Base-by-base conservation (phyloP, 2,797 vertebrate species). In the Hephaestus fuliginosus region DNA sequence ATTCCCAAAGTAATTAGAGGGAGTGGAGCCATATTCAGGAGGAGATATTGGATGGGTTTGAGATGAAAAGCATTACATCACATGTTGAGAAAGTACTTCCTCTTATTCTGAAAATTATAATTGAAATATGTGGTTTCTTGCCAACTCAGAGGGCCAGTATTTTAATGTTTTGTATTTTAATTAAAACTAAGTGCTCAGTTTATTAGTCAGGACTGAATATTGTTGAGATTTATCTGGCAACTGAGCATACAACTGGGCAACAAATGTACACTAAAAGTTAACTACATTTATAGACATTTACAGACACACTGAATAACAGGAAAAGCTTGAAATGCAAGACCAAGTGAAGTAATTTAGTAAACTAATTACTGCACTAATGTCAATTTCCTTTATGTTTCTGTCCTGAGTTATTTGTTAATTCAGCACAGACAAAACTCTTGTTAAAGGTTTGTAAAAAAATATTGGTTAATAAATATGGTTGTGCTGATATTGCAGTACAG, bases 11-110 rank as follows among this genome's bases (percentile, higher is more conserved):
- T 66, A 67, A 77, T 79, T 43, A 57, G 49, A 51, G 28, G 25
- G 55, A 74, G 49, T 15, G 28, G 25, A 76, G 76, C 66, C 62
- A 14, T 8, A 14, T 28, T 33, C 7, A 14, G 7, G 22, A 22
- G 33, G 44, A 69, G 49, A 41, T 18, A 25, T 0, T 17, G 52
- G 39, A 67, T 41, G 28, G 65, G 46, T 46, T 15, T n/a, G 62
- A 60, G 57, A 70, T 41, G 15, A 66, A 82, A 70, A 70, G 48
- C 78, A 78, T 84, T 70, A 75, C 73, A 33, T 80, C 66, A 63
- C 22, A 22, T 53, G 33, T 62, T 63, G 66, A 62, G 56, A 33
- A 70, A 56, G 25, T 22, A 7, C 53, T 41, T 39, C 18, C 51
- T 25, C 64, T 62, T 70, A 18, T 51, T 65, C 43, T 70, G 60